Evolutionary conservation across 2,113 vertebrate genomes (phyloP).

Genomic region (Onychostruthus taczanowskii): DNA sequence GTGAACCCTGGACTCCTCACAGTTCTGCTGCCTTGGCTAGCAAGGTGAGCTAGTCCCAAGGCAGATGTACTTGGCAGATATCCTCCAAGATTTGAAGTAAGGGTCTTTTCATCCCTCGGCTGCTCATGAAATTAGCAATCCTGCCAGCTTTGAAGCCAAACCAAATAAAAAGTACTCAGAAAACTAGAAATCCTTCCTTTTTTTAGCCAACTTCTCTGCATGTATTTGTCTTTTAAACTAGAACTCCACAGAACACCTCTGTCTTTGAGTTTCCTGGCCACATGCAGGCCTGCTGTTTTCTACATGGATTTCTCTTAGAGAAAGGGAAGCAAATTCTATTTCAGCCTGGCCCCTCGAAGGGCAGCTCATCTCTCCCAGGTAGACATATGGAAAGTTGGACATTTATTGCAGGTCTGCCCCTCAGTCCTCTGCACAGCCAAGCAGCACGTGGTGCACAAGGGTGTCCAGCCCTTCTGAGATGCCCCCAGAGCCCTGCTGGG

Average conservation of each 20-base stretch:
- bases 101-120: not conserved
- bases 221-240: not conserved
- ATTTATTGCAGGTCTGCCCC: not conserved
- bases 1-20: not conserved
- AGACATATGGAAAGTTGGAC: not conserved
- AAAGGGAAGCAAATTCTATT: not conserved
- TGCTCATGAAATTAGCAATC: conserved; percentile 1
- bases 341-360: not conserved
- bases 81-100: not conserved
- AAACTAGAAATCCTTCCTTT: not conserved
- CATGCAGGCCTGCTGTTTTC: not conserved
- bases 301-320: not conserved
- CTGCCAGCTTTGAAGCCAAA: conserved; percentile 4
- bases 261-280: not conserved
- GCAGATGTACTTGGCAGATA: conserved; percentile 45
- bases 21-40: conserved; percentile 46
- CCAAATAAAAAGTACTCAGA: not conserved
- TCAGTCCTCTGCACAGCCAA: not conserved
- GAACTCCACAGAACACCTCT: not conserved
- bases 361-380: not conserved
- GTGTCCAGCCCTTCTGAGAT: not conserved
- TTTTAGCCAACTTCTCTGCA: not conserved
- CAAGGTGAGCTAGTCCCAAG: conserved; percentile 38
- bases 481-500: not conserved
- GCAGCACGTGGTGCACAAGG: not conserved